A percentile compares a stretch with the other conserved stretches of the same genome.
Evolutionary conservation across 2,113 vertebrate genomes (phyloP).

Genomic region (Brachyhypopomus occidentalis): DNA sequence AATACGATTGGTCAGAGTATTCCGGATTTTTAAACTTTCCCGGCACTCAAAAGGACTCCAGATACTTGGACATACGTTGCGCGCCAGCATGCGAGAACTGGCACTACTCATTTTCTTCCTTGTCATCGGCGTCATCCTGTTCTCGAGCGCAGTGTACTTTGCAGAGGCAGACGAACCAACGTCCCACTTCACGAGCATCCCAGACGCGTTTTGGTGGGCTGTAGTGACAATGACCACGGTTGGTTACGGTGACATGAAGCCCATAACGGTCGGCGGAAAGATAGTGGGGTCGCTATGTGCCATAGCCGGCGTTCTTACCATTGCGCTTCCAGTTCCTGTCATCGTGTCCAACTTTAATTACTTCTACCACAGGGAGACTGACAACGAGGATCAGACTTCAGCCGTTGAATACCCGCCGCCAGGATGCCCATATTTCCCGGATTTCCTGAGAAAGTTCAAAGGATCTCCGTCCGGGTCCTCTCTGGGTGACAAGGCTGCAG

Average conservation of each 20-base stretch:
- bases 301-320: slow-evolving; percentile 96
- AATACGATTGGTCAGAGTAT: slow-evolving; percentile 94
- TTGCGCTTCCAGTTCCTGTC: slow-evolving; percentile 97
- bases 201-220: slow-evolving; percentile 99
- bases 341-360: slow-evolving; percentile 99
- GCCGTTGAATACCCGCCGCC: slow-evolving; percentile 85
- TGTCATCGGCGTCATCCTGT: slow-evolving; percentile 96
- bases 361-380: slow-evolving; percentile 98
- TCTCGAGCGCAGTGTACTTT: slow-evolving; percentile 98
- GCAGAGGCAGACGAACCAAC: slow-evolving; percentile 94
- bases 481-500: slow-evolving; percentile 92
- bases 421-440: slow-evolving; percentile 89
- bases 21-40: slow-evolving; percentile 98
- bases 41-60: slow-evolving; percentile 97
- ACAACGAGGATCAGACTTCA: slow-evolving; percentile 89
- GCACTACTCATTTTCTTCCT: slow-evolving; percentile 98
- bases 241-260: slow-evolving; percentile 99
- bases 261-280: slow-evolving; percentile 97
- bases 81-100: slow-evolving; percentile 97
- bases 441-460: slow-evolving; percentile 89
- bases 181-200: slow-evolving; percentile 98
- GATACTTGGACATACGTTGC: slow-evolving; percentile 95
- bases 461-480: slow-evolving; percentile 89
- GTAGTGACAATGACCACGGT: slow-evolving; percentile 99
- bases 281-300: slow-evolving; percentile 98